phyloP scores from a whole-genome alignment of 2,113 vertebrate genomes.

The Promerops cafer region DNA sequence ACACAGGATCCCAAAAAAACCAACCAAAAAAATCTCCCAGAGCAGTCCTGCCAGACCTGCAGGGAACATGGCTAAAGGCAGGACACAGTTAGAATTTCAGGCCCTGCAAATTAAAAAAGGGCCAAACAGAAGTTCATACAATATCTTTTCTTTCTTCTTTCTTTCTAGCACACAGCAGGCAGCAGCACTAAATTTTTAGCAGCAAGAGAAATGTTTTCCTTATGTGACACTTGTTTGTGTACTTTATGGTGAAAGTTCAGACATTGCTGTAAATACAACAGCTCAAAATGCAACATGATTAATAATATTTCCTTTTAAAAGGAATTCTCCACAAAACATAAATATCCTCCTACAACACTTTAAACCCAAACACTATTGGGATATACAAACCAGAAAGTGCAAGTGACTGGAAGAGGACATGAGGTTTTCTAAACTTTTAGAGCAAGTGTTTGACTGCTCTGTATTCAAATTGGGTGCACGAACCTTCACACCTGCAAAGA shows the following conservation, averaged over 20 bases:
- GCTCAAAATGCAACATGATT: background rate
- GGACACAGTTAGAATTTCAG: background rate
- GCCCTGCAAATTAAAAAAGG: background rate
- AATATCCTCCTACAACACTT: background rate
- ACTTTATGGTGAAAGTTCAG: background rate
- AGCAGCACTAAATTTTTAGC: background rate
- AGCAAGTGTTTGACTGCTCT: background rate
- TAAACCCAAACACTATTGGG: background rate
- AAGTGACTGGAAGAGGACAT: background rate
- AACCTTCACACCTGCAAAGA: background rate
- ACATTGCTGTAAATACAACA: background rate
- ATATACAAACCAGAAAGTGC: background rate
- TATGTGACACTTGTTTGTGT: background rate
- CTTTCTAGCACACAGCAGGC: background rate
- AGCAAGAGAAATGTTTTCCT: background rate
- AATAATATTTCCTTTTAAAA: background rate
- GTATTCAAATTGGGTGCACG: fast-evolving
- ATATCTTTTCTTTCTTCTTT: background rate
- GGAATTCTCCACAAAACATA: background rate
- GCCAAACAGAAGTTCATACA: background rate
- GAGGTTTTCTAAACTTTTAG: background rate
- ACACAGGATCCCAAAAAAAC: background rate
- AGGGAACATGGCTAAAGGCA: background rate
- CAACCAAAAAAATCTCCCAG: background rate
- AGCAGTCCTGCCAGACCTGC: background rate